Conservation (phyloP, 1,140 invertebrate species). For the Mycetomoellerius zeteki region DNA sequence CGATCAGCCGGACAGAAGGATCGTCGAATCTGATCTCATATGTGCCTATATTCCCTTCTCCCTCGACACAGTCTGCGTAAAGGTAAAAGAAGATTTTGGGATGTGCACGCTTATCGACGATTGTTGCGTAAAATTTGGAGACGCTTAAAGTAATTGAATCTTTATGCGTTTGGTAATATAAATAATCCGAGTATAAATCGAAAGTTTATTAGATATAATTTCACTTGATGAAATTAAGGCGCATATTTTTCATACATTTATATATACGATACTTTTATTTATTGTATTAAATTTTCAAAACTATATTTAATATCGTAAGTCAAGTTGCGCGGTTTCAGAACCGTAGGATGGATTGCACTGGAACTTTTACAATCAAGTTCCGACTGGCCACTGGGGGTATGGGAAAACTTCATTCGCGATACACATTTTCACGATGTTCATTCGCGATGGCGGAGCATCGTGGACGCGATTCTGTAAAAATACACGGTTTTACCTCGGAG, state of each 20-base stretch:
- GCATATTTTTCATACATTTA: not conserved
- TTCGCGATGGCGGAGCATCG: conserved; percentile 61
- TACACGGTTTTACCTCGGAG: conserved; percentile 81
- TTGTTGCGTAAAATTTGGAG: conserved; percentile 17
- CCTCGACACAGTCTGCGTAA: conserved; percentile 2
- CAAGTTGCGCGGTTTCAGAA: not conserved
- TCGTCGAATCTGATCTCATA: conserved; percentile 71
- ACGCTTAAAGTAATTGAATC: conserved; percentile 9
- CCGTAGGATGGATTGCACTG: conserved; percentile 15
- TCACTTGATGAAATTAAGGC: not conserved
- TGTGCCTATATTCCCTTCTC: conserved; percentile 39
- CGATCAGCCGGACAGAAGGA: conserved; percentile 67
- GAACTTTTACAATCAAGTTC: conserved; percentile 27
- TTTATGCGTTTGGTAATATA: not conserved
- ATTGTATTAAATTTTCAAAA: not conserved
- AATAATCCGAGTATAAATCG: not conserved
- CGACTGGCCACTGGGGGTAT: conserved; percentile 22
- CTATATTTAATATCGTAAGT: conserved; percentile 16
- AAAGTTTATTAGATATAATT: not conserved
- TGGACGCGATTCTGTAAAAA: conserved; percentile 79
- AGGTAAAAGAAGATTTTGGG: conserved; percentile 38
- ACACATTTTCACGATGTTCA: conserved; percentile 67
- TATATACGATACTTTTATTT: not conserved
- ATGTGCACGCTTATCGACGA: not conserved
- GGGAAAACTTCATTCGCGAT: conserved; percentile 55